phyloP scores from a whole-genome alignment of 1,140 invertebrate species.

The Zaprionus gabonicus region DNA sequence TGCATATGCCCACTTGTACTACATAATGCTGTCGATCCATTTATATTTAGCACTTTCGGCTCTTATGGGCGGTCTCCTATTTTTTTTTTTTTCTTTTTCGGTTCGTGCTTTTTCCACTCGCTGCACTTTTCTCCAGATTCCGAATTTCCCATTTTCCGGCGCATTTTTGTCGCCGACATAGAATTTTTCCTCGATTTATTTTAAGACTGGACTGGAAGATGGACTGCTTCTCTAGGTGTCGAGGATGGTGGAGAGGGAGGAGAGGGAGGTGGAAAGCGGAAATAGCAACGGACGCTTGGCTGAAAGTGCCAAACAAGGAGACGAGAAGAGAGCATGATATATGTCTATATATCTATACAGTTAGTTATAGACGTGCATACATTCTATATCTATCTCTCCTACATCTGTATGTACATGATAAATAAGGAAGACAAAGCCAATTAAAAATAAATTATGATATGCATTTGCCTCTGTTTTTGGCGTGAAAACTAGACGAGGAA shows the following conservation, averaged over 20 bases:
- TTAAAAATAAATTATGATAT: conserved; percentile 80
- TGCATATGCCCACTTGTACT: conserved; percentile 16
- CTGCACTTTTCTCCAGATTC: conserved; percentile 43
- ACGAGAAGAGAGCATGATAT: conserved; percentile 14
- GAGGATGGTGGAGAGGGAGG: background rate
- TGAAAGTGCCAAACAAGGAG: conserved; percentile 62
- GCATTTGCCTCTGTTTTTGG: conserved; percentile 35
- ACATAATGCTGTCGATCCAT: conserved; percentile 5
- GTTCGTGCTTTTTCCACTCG: conserved; percentile 18
- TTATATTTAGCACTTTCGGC: conserved; percentile 17
- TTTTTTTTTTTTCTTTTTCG: background rate
- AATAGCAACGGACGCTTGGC: conserved; percentile 53
- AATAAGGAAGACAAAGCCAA: conserved; percentile 67
- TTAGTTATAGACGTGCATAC: background rate
- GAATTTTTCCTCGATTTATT: conserved; percentile 50
- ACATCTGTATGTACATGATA: conserved; percentile 27
- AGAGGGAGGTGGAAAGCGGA: conserved; percentile 42
- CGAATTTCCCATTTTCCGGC: conserved; percentile 40
- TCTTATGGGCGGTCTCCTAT: background rate
- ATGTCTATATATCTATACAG: background rate
- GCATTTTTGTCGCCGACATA: conserved; percentile 58
- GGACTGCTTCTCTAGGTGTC: conserved; percentile 9
- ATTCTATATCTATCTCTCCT: background rate
- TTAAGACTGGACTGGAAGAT: conserved; percentile 40
- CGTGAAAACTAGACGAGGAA: background rate